Evolutionary conservation across 2,113 vertebrate genomes (phyloP).

Genomic region (Rhinolophus sinicus): DNA sequence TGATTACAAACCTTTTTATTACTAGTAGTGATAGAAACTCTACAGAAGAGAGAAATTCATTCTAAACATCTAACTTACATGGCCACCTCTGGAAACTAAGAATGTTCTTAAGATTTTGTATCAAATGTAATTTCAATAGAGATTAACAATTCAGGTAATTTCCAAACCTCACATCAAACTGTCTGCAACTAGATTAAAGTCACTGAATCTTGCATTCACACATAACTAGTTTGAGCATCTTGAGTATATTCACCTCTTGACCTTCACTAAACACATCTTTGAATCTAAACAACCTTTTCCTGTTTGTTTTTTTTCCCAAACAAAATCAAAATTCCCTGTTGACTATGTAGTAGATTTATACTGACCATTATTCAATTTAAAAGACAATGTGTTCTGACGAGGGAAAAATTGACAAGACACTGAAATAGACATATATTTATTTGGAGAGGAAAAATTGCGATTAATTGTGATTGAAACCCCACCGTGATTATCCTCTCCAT

Average conservation of each 20-base stretch:
- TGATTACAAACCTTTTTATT: neutral
- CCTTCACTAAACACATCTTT: neutral
- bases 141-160: constrained; percentile 11
- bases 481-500: neutral
- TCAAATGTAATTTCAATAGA: neutral
- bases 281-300: neutral
- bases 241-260: neutral
- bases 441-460: constrained; percentile 45
- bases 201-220: neutral
- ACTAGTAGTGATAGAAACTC: neutral
- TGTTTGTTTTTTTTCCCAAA: constrained; percentile 38
- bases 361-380: constrained; percentile 56
- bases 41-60: neutral
- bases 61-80: neutral
- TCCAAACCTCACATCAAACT: constrained; percentile 1
- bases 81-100: neutral
- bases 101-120: neutral
- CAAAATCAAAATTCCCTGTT: constrained; percentile 21
- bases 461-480: constrained; percentile 46
- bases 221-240: neutral
- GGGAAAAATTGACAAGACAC: constrained; percentile 20
- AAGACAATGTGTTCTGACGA: constrained; percentile 43
- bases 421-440: neutral
- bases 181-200: neutral
- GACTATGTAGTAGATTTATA: constrained; percentile 18